phyloP scores from a whole-genome alignment of 2,888 invertebrate species.

The Mechanitis messenoides region DNA sequence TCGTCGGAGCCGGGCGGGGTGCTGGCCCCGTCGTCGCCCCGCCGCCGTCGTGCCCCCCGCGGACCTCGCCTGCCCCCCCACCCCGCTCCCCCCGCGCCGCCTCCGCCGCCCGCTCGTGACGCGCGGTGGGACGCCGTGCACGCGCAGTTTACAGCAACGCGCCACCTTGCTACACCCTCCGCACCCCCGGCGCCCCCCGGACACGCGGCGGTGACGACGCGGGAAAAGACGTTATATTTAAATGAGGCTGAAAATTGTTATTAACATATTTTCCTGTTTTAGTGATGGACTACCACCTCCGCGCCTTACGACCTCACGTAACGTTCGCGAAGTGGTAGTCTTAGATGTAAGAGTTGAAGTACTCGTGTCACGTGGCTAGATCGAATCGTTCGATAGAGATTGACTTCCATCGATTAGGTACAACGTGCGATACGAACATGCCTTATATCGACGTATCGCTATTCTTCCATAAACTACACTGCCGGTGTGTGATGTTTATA shows the following conservation, averaged over 20 bases:
- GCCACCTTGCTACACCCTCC: slow-evolving; percentile 30
- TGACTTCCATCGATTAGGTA: neutral
- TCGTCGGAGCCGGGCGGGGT: slow-evolving; percentile 21
- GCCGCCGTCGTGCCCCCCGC: slow-evolving; percentile 18
- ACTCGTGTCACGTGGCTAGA: too few species aligned
- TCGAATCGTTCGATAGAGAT: neutral
- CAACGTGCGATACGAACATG: neutral
- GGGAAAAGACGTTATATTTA: slow-evolving; percentile 25
- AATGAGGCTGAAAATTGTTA: slow-evolving; percentile 12
- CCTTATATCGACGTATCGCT: neutral
- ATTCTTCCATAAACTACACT: neutral
- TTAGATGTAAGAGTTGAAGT: too few species aligned
- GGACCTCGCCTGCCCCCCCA: slow-evolving; percentile 12
- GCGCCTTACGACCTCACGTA: neutral
- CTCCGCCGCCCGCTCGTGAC: slow-evolving; percentile 37
- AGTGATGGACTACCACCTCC: neutral
- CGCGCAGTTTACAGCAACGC: slow-evolving; percentile 52
- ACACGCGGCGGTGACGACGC: slow-evolving; percentile 47
- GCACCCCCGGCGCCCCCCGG: slow-evolving; percentile 54
- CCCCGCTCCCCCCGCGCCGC: slow-evolving; percentile 13
- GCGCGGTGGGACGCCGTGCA: slow-evolving; percentile 62
- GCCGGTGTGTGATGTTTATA: slow-evolving; percentile 6
- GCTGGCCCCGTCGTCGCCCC: slow-evolving; percentile 17
- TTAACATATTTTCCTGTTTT: neutral
- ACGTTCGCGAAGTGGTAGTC: neutral